Percentiles rank a stretch among this genome's conserved stretches.
Conservation (phyloP, 2,113 vertebrate species). For the Daboia siamensis region DNA sequence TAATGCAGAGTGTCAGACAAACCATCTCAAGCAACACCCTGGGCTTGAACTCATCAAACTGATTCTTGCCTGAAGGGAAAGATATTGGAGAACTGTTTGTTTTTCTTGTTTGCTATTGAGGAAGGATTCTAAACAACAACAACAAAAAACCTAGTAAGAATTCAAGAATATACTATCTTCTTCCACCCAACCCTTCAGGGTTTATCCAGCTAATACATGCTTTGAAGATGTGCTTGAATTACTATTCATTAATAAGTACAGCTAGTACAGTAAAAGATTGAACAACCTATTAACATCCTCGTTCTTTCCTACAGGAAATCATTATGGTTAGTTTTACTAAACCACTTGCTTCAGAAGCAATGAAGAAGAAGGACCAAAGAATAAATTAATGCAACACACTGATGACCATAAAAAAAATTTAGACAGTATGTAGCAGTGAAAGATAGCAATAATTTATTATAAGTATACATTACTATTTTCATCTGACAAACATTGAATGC, state of each 20-base stretch:
- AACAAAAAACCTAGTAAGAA: neutral
- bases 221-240: neutral
- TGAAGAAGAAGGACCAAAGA: neutral
- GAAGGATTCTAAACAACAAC: neutral
- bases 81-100: neutral
- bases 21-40: neutral
- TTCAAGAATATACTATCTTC: neutral
- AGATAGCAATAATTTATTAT: neutral
- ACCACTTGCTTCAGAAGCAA: neutral
- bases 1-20: no score
- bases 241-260: neutral
- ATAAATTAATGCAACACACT: neutral
- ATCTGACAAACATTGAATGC: neutral
- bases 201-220: neutral
- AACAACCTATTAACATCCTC: neutral
- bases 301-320: neutral
- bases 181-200: neutral
- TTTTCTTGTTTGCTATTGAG: neutral
- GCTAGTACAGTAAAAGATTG: neutral
- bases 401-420: neutral
- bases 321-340: neutral
- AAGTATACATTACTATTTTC: neutral
- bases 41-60: neutral
- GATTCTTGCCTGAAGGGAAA: neutral
- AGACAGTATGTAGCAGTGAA: neutral